phyloP scores from a whole-genome alignment of 2,113 vertebrate genomes.

The Eulemur macaco region DNA sequence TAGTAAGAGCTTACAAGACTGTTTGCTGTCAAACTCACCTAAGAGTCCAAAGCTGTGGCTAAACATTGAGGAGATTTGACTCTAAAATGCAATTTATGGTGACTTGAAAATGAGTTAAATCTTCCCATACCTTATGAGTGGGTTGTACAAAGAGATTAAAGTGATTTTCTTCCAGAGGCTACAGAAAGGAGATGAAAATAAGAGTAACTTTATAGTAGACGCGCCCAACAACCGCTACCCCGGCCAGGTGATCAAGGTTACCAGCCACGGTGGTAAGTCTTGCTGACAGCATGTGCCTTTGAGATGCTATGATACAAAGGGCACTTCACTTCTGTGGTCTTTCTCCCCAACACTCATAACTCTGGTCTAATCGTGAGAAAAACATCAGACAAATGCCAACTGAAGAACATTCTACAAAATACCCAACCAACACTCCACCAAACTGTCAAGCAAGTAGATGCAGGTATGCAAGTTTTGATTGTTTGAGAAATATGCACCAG shows the following conservation, averaged over 20 bases:
- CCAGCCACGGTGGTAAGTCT: neutral
- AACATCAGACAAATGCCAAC: neutral
- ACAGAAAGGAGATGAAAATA: neutral
- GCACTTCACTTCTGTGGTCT: neutral
- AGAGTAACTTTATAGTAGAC: neutral
- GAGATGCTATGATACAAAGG: neutral
- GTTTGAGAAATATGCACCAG: neutral
- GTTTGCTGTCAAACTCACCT: neutral
- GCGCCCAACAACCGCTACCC: neutral
- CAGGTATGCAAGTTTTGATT: neutral
- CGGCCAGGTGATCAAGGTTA: neutral
- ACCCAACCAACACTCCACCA: neutral
- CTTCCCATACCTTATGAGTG: neutral
- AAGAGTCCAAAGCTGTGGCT: neutral
- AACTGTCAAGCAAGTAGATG: neutral
- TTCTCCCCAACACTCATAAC: neutral
- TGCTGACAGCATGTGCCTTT: neutral
- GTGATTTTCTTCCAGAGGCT: conserved; percentile 1
- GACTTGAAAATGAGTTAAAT: conserved; percentile 21
- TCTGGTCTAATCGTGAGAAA: neutral
- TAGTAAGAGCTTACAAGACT: neutral
- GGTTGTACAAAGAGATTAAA: neutral
- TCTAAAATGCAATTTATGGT: neutral
- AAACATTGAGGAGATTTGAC: neutral
- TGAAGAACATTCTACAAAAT: neutral